phyloP scores from a whole-genome alignment of 2,113 vertebrate genomes.

The Polypterus bichir region DNA sequence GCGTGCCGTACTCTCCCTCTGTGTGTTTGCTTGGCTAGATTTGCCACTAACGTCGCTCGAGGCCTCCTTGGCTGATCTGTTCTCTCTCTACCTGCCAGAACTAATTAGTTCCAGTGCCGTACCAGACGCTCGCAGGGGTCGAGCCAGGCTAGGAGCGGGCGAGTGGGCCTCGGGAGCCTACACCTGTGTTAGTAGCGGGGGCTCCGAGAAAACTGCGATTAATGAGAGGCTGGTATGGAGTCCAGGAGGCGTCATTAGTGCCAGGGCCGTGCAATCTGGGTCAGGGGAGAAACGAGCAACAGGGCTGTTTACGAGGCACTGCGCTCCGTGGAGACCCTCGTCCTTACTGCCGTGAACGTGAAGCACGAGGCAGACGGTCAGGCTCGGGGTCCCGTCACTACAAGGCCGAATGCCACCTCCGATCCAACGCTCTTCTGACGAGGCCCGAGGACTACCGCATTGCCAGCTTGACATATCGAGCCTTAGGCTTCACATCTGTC shows the following conservation, averaged over 20 bases:
- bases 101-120: constrained; percentile 67
- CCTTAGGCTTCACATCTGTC: too few relatives aligned
- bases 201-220: constrained; percentile 11
- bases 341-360: too few relatives aligned
- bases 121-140: constrained; percentile 39
- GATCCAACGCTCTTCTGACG: too few relatives aligned
- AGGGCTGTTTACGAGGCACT: too few relatives aligned
- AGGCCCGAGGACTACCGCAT: too few relatives aligned
- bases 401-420: too few relatives aligned
- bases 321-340: too few relatives aligned
- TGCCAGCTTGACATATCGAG: too few relatives aligned
- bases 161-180: constrained; percentile 29
- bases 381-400: too few relatives aligned
- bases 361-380: too few relatives aligned
- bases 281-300: constrained; percentile 26
- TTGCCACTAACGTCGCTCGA: constrained; percentile 42
- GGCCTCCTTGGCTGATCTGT: constrained; percentile 19
- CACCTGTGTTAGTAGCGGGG: constrained; percentile 62
- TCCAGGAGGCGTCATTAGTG: constrained; percentile 58
- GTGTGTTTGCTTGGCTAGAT: constrained; percentile 6
- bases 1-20: neutral
- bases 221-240: constrained; percentile 48
- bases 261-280: constrained; percentile 47
- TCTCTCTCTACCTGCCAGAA: constrained; percentile 65
- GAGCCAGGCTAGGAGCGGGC: constrained; percentile 37